phyloP scores from a whole-genome alignment of 2,113 vertebrate genomes.

The Mustela lutreola region DNA sequence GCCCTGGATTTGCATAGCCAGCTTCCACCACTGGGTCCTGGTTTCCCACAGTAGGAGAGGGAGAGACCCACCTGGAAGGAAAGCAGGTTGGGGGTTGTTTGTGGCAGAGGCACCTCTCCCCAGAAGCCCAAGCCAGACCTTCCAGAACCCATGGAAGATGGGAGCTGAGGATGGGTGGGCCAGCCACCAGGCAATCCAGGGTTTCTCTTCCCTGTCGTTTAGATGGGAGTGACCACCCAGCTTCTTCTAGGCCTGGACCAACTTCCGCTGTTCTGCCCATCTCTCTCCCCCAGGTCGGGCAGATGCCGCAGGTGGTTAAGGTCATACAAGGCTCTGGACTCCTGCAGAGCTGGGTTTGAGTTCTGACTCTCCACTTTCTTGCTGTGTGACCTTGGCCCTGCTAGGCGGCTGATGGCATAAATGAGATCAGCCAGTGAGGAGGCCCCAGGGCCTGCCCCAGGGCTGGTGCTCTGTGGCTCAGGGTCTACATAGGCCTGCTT shows the following conservation, averaged over 20 bases:
- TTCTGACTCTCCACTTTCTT: background rate
- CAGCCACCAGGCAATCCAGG: accelerated
- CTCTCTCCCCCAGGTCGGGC: background rate
- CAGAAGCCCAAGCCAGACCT: background rate
- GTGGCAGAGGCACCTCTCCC: background rate
- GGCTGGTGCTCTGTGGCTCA: accelerated
- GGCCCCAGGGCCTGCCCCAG: accelerated
- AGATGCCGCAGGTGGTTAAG: accelerated
- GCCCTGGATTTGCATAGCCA: background rate
- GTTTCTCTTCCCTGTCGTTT: background rate
- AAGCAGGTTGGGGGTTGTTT: background rate
- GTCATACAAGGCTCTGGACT: background rate
- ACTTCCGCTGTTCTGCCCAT: accelerated
- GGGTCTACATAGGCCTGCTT: accelerated
- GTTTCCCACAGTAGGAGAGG: background rate
- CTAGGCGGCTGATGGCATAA: too few species aligned
- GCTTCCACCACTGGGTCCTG: background rate
- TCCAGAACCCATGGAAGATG: background rate
- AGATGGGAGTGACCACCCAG: background rate
- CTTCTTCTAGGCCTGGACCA: background rate
- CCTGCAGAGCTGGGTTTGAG: background rate
- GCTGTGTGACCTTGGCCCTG: background rate
- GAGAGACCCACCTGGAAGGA: background rate
- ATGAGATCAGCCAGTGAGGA: background rate
- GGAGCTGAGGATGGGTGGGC: background rate